These are phyloP conservation scores for Phengaris arion DNA, from an alignment of 2,888 invertebrate species.

Conservation along the genomic window DNA sequence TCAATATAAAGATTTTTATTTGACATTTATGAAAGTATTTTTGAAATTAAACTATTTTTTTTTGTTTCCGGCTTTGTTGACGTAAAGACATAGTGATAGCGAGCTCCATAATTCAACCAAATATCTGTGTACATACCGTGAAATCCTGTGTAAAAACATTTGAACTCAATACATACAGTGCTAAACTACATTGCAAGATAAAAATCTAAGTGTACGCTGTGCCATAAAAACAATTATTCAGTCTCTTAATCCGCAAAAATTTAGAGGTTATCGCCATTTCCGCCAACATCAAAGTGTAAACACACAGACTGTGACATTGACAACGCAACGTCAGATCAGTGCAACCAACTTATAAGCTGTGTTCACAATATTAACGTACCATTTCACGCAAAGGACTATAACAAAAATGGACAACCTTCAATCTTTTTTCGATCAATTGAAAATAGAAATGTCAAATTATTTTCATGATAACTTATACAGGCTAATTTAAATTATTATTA, in stretches of 20 bases:
- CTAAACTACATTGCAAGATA: neutral
- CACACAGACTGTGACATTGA: neutral
- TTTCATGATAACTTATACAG: no score
- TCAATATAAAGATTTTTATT: no score
- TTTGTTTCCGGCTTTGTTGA: no score
- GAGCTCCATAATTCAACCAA: neutral
- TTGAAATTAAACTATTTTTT: no score
- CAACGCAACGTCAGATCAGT: neutral
- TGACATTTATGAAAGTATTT: no score
- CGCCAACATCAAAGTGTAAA: no score
- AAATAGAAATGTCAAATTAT: neutral
- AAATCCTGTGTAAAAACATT: neutral
- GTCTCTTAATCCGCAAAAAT: neutral
- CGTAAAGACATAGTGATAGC: neutral
- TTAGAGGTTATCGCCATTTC: neutral
- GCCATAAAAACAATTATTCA: neutral
- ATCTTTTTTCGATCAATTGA: neutral
- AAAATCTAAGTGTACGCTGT: neutral
- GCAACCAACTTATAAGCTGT: neutral
- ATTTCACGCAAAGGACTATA: neutral
- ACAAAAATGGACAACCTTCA: neutral
- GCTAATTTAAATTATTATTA: no score
- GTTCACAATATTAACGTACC: neutral
- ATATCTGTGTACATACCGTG: neutral
- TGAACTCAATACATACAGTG: neutral